Conservation (phyloP, 1,140 invertebrate genomes). For the Lutraria rhynchaena region DNA sequence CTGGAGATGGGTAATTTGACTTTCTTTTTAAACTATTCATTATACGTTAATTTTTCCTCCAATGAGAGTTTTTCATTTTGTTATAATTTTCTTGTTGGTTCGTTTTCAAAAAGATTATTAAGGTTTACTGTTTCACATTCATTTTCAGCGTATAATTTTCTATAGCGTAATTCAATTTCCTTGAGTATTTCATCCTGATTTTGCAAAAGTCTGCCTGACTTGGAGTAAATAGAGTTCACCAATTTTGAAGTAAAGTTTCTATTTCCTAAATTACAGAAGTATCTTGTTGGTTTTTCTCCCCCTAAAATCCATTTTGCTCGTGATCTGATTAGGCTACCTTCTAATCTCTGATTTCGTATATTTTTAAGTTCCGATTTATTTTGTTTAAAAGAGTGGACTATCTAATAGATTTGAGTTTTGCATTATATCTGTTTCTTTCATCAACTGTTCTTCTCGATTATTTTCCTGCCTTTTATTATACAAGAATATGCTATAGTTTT, state of each 20-base stretch:
- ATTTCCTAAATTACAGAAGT: slow-evolving; percentile 60
- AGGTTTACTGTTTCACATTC: slow-evolving; percentile 1
- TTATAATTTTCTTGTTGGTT: slow-evolving; percentile 21
- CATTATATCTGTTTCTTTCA: slow-evolving; percentile 1
- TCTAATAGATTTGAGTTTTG: no score
- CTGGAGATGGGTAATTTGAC: slow-evolving; percentile 14
- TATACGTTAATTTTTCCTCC: slow-evolving; percentile 21
- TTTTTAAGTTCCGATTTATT: slow-evolving; percentile 3
- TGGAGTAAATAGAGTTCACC: slow-evolving; percentile 10
- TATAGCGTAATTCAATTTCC: slow-evolving; percentile 23
- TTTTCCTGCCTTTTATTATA: slow-evolving; percentile 2
- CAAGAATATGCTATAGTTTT: slow-evolving; percentile 44
- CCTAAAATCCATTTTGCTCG: slow-evolving; percentile 32
- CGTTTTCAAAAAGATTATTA: background rate
- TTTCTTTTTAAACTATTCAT: slow-evolving; percentile 11
- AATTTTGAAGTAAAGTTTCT: slow-evolving; percentile 42
- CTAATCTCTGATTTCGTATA: slow-evolving; percentile 22
- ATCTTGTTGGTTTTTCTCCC: no score
- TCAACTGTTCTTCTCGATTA: slow-evolving; percentile 5
- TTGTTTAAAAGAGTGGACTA: slow-evolving; percentile 6
- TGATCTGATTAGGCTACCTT: slow-evolving; percentile 48
- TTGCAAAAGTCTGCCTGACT: background rate
- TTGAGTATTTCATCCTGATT: no score
- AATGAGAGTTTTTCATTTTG: background rate
- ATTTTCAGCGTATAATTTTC: background rate